phyloP scores from a whole-genome alignment of 1,140 invertebrate species.

The Leptinotarsa defecta region DNA sequence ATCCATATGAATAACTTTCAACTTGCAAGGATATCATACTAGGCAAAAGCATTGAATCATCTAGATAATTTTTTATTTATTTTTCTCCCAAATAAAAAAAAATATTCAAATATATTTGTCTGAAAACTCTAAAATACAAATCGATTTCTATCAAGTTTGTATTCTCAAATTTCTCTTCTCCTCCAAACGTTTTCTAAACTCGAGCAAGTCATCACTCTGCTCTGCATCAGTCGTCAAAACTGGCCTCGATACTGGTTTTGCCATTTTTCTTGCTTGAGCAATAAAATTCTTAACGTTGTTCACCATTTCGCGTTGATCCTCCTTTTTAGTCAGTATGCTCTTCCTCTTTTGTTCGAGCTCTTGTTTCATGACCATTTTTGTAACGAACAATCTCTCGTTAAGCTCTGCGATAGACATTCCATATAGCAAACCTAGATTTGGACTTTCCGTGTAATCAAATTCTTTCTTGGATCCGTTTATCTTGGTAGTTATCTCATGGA shows the following conservation, averaged over 20 bases:
- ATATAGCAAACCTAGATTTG: conserved; percentile 61
- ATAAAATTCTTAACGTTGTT: conserved; percentile 50
- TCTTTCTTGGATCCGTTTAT: conserved; percentile 41
- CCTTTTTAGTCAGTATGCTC: conserved; percentile 41
- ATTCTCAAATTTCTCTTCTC: conserved; percentile 27
- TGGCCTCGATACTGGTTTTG: neutral
- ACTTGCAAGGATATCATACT: too few species aligned
- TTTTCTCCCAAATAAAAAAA: too few species aligned
- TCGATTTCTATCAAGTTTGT: neutral
- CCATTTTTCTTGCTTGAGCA: conserved; percentile 23
- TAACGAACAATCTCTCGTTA: conserved; percentile 57
- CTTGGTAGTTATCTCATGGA: conserved; percentile 1
- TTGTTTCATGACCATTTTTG: conserved; percentile 59
- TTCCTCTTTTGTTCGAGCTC: conserved; percentile 59
- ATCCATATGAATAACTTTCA: too few species aligned
- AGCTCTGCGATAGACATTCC: conserved; percentile 66
- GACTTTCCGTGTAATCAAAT: conserved; percentile 62
- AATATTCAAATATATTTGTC: too few species aligned
- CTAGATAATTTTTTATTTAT: too few species aligned
- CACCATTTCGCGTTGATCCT: conserved; percentile 45
- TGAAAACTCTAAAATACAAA: conserved; percentile 7
- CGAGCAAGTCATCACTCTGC: conserved; percentile 15
- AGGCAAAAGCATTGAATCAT: too few species aligned
- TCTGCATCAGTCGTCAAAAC: neutral
- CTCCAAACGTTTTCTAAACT: conserved; percentile 19